A percentile compares a stretch with the other conserved stretches of the same genome.
Conservation (phyloP, 2,797 vertebrate genomes). For the Podarcis siculus region DNA sequence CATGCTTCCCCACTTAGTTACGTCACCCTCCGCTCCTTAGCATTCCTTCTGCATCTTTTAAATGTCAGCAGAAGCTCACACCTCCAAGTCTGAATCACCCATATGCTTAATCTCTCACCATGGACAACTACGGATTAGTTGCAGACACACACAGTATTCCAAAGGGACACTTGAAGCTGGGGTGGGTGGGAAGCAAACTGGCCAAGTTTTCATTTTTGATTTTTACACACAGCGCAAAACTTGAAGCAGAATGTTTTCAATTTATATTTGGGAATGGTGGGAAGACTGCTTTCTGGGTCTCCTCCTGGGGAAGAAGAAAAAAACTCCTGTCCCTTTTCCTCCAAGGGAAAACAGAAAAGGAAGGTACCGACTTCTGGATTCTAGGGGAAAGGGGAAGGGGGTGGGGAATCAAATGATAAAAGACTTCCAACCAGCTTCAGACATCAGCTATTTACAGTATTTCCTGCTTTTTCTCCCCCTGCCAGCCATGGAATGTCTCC, state of each 20-base stretch:
- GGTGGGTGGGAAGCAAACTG: no score
- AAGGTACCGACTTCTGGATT: background rate
- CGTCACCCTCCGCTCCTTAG: background rate
- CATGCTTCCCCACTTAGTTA: no score
- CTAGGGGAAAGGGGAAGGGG: background rate
- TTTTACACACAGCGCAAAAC: background rate
- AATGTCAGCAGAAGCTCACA: background rate
- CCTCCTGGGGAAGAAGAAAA: background rate
- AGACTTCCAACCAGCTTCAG: background rate
- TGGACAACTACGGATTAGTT: background rate
- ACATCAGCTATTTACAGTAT: conserved; percentile 10
- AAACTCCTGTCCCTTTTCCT: background rate
- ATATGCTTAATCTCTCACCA: background rate
- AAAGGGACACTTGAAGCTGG: background rate
- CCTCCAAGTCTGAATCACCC: background rate
- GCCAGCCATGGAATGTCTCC: background rate
- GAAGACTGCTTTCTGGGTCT: background rate
- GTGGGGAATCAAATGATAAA: background rate
- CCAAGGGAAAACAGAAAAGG: background rate
- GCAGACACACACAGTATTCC: background rate
- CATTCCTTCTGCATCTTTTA: background rate
- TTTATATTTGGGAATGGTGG: accelerated
- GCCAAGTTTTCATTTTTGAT: background rate
- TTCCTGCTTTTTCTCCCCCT: background rate
- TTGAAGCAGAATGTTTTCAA: background rate